Evolutionary conservation across 2,113 vertebrate genomes (phyloP).

Genomic region (Zosterops lateralis): DNA sequence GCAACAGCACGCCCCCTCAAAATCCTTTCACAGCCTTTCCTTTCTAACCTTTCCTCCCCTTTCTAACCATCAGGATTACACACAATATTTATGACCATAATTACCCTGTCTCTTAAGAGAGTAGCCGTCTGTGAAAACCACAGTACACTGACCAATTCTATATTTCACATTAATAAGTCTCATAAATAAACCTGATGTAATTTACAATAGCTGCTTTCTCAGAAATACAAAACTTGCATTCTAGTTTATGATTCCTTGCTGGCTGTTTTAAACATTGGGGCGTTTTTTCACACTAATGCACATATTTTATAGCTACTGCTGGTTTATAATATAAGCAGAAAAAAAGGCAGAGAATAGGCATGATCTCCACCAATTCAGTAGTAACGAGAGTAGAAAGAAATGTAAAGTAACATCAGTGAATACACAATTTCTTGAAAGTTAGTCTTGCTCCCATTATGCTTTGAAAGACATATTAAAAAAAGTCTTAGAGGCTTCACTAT

Average conservation of each 20-base stretch:
- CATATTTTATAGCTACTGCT: background rate
- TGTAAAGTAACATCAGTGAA: background rate
- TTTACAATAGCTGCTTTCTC: slow-evolving; percentile 11
- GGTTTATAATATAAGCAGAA: background rate
- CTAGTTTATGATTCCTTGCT: background rate
- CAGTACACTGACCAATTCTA: background rate
- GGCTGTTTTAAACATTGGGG: background rate
- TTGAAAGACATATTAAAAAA: background rate
- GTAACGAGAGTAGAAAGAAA: background rate
- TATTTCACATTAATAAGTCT: slow-evolving; percentile 44
- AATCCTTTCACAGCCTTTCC: background rate
- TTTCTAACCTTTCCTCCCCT: background rate
- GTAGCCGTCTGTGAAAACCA: background rate
- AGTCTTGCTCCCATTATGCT: background rate
- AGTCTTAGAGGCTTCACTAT: background rate
- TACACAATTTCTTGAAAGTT: background rate
- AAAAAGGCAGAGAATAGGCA: background rate
- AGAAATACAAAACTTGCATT: background rate
- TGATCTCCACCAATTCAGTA: background rate
- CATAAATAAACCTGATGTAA: slow-evolving; percentile 49
- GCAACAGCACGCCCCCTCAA: background rate
- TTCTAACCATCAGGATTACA: background rate
- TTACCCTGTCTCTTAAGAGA: slow-evolving; percentile 25
- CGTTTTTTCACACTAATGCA: background rate
- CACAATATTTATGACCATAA: slow-evolving; percentile 39